Percentiles rank a stretch among this genome's conserved stretches.
These are phyloP conservation scores for Achlya flavicornis DNA, from an alignment of 2,888 invertebrate species.

Conservation along the genomic window DNA sequence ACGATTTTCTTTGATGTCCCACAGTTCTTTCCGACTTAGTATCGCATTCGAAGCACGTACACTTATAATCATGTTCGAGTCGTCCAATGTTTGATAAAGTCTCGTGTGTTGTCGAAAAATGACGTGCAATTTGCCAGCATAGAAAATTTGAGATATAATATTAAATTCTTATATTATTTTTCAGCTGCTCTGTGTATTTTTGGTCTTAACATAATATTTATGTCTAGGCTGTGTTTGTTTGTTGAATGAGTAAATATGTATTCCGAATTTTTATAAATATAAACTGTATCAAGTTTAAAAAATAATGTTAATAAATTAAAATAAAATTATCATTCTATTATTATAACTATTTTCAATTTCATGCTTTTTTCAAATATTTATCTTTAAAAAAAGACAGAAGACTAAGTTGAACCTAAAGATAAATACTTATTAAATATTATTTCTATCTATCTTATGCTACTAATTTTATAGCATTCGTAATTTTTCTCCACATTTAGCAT, in stretches of 20 bases:
- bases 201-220: neutral
- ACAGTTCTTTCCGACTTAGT: conserved; percentile 61
- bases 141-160: conserved; percentile 48
- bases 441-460: too few species aligned
- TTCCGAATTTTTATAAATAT: too few species aligned
- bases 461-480: too few species aligned
- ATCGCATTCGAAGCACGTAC: conserved; percentile 75
- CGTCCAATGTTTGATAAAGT: conserved; percentile 80
- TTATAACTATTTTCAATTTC: too few species aligned
- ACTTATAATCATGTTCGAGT: conserved; percentile 80
- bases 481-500: too few species aligned
- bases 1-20: conserved; percentile 74
- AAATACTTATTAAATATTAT: too few species aligned
- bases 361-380: too few species aligned
- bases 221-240: neutral
- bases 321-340: too few species aligned
- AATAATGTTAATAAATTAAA: too few species aligned
- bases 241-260: neutral
- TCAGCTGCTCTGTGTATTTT: conserved; percentile 9
- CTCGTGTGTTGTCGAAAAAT: conserved; percentile 71
- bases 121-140: conserved; percentile 58
- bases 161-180: conserved; percentile 37
- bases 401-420: too few species aligned
- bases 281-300: too few species aligned
- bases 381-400: too few species aligned